phyloP scores from a whole-genome alignment of 2,888 invertebrate genomes.

The Bimastos eiseni region DNA sequence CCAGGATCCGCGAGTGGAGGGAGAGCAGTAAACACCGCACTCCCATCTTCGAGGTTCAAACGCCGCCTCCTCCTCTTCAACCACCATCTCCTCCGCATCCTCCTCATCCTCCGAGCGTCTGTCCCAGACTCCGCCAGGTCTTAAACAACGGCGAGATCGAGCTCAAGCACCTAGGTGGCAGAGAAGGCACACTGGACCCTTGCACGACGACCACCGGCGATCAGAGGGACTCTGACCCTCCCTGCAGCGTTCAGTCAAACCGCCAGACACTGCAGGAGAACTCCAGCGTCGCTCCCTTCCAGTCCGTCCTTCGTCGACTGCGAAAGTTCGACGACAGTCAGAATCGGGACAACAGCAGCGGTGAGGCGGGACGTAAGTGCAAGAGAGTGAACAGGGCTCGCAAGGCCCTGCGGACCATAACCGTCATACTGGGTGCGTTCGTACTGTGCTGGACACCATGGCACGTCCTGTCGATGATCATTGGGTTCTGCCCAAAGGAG shows the following conservation, averaged over 20 bases:
- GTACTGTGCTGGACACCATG: slow-evolving; percentile 99
- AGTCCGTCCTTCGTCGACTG: background rate
- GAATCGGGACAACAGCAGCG: background rate
- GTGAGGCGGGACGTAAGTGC: background rate
- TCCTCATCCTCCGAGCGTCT: background rate
- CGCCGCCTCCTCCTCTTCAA: background rate
- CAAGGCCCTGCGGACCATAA: slow-evolving; percentile 96
- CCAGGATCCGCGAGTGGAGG: slow-evolving; percentile 1
- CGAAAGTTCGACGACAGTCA: background rate
- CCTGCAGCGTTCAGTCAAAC: background rate
- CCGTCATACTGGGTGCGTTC: slow-evolving; percentile 94
- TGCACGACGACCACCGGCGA: background rate
- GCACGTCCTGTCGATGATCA: slow-evolving; percentile 91
- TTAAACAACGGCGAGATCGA: background rate
- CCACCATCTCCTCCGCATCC: background rate
- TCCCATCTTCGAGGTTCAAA: background rate
- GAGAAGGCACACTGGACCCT: background rate
- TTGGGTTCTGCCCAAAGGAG: slow-evolving; percentile 78
- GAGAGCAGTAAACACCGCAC: background rate
- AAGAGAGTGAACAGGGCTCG: slow-evolving; percentile 92
- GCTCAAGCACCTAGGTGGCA: background rate
- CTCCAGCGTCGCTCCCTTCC: background rate
- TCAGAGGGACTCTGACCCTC: background rate
- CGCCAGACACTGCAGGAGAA: background rate
- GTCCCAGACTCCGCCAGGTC: background rate